phyloP scores from a whole-genome alignment of 2,113 vertebrate species.

The Ifrita kowaldi region DNA sequence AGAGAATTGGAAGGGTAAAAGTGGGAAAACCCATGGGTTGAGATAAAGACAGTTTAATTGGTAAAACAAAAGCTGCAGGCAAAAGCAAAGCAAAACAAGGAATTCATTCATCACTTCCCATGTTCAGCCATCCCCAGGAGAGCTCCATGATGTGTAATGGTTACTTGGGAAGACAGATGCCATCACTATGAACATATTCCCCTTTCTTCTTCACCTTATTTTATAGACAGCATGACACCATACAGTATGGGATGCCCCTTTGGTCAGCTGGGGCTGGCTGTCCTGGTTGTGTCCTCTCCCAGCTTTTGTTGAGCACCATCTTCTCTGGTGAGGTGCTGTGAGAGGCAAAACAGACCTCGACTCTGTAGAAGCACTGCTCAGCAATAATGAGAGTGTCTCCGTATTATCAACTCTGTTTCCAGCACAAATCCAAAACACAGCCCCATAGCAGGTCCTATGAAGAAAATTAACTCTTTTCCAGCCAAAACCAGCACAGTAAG shows the following conservation, averaged over 20 bases:
- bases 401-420: background rate
- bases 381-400: background rate
- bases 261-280: background rate
- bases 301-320: no score
- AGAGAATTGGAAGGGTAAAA: background rate
- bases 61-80: fast-evolving
- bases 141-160: background rate
- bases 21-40: background rate
- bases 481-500: background rate
- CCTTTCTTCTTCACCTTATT: no score
- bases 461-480: background rate
- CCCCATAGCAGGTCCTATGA: background rate
- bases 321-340: fast-evolving
- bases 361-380: background rate
- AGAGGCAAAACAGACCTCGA: background rate
- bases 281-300: background rate
- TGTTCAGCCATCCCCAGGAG: background rate
- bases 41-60: background rate
- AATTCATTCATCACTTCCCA: background rate
- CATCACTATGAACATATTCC: background rate
- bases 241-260: background rate
- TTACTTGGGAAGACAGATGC: background rate
- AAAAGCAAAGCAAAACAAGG: background rate
- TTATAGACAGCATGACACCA: background rate
- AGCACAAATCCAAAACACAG: background rate